These are phyloP conservation scores for Salpingus planirostris DNA, from an alignment of 2,888 invertebrate species.

Conservation along the genomic window DNA sequence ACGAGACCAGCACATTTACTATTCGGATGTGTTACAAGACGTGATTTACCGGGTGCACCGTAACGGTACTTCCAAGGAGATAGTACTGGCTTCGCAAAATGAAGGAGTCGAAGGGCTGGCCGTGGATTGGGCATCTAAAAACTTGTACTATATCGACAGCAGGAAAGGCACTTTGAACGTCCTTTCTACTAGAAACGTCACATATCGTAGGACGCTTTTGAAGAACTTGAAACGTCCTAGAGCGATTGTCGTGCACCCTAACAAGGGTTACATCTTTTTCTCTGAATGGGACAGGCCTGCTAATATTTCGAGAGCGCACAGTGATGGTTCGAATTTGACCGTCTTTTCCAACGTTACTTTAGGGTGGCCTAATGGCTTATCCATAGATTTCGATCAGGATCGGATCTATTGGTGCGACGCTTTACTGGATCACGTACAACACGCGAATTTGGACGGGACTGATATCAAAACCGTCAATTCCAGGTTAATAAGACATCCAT, in stretches of 20 bases:
- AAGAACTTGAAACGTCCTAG: slow-evolving; percentile 86
- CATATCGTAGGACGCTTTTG: slow-evolving; percentile 72
- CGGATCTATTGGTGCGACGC: slow-evolving; percentile 98
- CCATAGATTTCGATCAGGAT: slow-evolving; percentile 82
- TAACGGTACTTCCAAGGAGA: slow-evolving; percentile 73
- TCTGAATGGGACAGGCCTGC: slow-evolving; percentile 96
- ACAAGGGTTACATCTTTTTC: slow-evolving; percentile 88
- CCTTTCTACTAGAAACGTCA: slow-evolving; percentile 76
- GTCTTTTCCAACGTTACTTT: slow-evolving; percentile 86
- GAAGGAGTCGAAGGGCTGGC: slow-evolving; percentile 95
- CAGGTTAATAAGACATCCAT: slow-evolving; percentile 77
- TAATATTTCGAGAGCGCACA: slow-evolving; percentile 86
- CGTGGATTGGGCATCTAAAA: slow-evolving; percentile 93
- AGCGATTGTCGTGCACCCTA: slow-evolving; percentile 95
- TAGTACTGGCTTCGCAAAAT: slow-evolving; percentile 90
- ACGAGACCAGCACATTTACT: slow-evolving; percentile 84
- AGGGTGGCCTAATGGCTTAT: slow-evolving; percentile 96
- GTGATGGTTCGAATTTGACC: slow-evolving; percentile 79
- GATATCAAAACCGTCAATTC: slow-evolving; percentile 87
- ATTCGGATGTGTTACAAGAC: slow-evolving; percentile 93
- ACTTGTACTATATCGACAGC: slow-evolving; percentile 91
- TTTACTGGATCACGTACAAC: slow-evolving; percentile 89
- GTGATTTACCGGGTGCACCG: slow-evolving; percentile 80
- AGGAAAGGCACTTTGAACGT: slow-evolving; percentile 92
- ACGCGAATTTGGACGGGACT: slow-evolving; percentile 81